Conservation (phyloP, 35 echinoderm and acorn worm species). For the Strongylocentrotus purpuratus region DNA sequence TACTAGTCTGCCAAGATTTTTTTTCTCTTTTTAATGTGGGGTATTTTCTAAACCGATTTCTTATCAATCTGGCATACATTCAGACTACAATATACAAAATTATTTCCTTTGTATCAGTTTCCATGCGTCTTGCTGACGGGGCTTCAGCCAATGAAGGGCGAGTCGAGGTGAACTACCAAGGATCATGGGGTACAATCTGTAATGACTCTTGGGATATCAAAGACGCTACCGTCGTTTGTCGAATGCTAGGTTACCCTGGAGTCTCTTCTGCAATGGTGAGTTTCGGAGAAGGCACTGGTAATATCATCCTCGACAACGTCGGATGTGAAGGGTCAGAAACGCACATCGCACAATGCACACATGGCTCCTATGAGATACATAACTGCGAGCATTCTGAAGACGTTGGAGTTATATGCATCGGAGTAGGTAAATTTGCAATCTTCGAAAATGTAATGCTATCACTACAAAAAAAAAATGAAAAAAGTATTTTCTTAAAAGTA, state of each 20-base stretch:
- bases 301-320: background rate
- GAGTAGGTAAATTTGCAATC: background rate
- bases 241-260: background rate
- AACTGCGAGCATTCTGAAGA: background rate
- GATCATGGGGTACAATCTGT: background rate
- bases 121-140: background rate
- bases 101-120: background rate
- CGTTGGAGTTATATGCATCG: background rate
- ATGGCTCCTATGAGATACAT: background rate
- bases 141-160: background rate
- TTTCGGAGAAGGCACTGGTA: background rate
- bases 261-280: background rate
- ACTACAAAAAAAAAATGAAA: no score
- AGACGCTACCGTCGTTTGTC: background rate
- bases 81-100: no score
- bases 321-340: background rate
- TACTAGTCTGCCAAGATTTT: no score
- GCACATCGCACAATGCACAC: background rate
- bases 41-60: no score
- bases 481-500: no score
- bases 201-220: background rate
- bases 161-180: background rate
- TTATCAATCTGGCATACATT: no score
- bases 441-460: no score
- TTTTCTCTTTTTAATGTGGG: no score